Base-by-base conservation (phyloP, 1,140 invertebrate genomes). In the Dysdera silvatica region DNA sequence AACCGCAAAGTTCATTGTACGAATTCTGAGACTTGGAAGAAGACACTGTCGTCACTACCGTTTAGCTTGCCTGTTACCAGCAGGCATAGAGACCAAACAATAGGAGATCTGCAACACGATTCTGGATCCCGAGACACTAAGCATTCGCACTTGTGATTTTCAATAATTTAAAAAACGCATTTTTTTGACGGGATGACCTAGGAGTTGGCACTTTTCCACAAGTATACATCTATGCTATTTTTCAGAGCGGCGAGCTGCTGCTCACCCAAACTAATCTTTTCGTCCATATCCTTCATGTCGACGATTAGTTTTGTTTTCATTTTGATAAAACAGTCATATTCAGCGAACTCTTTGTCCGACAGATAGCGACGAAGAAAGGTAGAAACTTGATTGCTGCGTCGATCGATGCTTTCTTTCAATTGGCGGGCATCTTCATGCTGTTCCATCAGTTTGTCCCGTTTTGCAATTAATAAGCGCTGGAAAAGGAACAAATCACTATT, bases 221-320 rank as follows among this genome's bases (percentile, higher is more conserved):
- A 45, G 56, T 63, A 53, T 31, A 53, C 43, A 40, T 55, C 61
- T 49, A 61, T 59, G 45, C 64, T 84, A 75, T 88, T 85, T 76
- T 82, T 82, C 37, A 90, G 79, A 54, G 87, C 85, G 63, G 80
- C 75, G 66, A 91, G 78, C 76, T 93, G 89, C 76, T 92, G 88
- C 74, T 91, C 87, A 32, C 87, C 88, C 47, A 89, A 79, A 72
- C 88, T 87, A 63, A 94, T 89, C 76, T 90, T 90, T 72, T 93
- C 89, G 67, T 87, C 84, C 62, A 92, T 85, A 73, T 92, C 88
- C 67, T 88, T 81, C 56, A 85, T 81, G 73, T 92, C 89, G 73
- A 92, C 85, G 67, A 90, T 85, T 47, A 93, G 77, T 77, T 89
- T 90, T n/a, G 87, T 87, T 80, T 92, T 93, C 87, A 91, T 91